These are phyloP conservation scores for Dendrocincla fuliginosa DNA, from an alignment of 2,797 vertebrate genomes.

Conservation along the genomic window DNA sequence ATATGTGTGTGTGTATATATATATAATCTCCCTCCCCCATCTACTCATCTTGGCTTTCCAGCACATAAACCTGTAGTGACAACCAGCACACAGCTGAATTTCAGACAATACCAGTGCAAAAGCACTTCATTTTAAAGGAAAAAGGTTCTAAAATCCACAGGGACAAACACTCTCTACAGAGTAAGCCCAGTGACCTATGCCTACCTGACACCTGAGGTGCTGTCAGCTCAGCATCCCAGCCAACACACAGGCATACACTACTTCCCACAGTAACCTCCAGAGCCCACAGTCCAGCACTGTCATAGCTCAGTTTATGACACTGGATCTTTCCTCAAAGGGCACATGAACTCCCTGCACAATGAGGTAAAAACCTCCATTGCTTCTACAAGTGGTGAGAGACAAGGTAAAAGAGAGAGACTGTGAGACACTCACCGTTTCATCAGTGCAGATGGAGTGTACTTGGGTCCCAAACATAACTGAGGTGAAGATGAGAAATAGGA, in stretches of 20 bases:
- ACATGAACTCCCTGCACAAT: accelerated
- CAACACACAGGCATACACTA: accelerated
- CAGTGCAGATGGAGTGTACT: slow-evolving; percentile 95
- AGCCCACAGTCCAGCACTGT: neutral
- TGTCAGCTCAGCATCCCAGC: neutral
- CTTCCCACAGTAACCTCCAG: neutral
- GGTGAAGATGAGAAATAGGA: slow-evolving; percentile 97
- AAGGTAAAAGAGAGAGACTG: neutral
- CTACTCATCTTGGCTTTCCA: neutral
- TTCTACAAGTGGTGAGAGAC: neutral
- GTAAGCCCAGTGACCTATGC: neutral
- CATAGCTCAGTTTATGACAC: neutral
- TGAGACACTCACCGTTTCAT: slow-evolving; percentile 89
- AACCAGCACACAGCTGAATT: neutral
- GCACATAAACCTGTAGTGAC: neutral
- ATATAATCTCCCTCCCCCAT: neutral
- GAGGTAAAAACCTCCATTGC: neutral
- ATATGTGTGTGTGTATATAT: neutral
- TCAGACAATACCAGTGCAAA: neutral
- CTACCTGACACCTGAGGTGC: neutral
- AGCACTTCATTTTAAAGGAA: neutral
- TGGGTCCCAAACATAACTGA: slow-evolving; percentile 98
- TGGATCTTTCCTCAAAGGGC: neutral
- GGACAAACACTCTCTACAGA: neutral
- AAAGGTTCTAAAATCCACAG: neutral